Base-by-base conservation (phyloP, 2,888 invertebrate species). In the Caenorhabditis plicata region DNA sequence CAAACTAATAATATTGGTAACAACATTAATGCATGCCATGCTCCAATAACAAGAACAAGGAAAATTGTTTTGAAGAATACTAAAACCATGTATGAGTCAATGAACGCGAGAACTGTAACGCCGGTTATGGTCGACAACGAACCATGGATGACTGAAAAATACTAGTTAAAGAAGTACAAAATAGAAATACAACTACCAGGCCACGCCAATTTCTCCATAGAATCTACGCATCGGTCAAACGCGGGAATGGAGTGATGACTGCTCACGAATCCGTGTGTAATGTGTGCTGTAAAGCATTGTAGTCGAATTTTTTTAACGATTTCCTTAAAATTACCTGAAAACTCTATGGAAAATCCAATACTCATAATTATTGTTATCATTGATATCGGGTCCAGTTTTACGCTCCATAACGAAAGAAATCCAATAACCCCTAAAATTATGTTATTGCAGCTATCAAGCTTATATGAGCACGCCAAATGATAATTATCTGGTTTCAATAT, bases 1-100 rank as follows among this genome's bases (percentile, higher is more conserved):
- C 64, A 65, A 9, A 68, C 68, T 20, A 80, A 62, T 13, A 80
- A 67, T 22, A 84, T 83, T 0, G 94, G 94, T 9, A 95, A 84
- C 4, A 94, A 84, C 78, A 94, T 88, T 7, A 94, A 85, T 0
- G 93, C 93, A 81, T 94, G 94, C 87, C 92, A 87, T 1, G 92
- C 91, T 38, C 77, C 78, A 36, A 78, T 73, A 25, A 74, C 67
- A 2, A 78, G 56, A 0, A 94, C 93, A 78, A 94, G 86, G 82
- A 93, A 92, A 26, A 94, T 91, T 87, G 93, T 92, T 85, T 93
- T 94, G 85, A 94, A 94, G 86, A 94, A 94, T 1, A 93, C 79
- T 7, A 80, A 68, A 11, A 79, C 93, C 63, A 94, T 91, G 82
- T 94, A 94, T 70, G 92, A 93, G 71, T 91, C 89, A 1, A 93